A percentile compares a stretch with the other conserved stretches of the same genome.
phyloP scores from a whole-genome alignment of 2,888 invertebrate genomes.

The Theodoxus fluviatilis region DNA sequence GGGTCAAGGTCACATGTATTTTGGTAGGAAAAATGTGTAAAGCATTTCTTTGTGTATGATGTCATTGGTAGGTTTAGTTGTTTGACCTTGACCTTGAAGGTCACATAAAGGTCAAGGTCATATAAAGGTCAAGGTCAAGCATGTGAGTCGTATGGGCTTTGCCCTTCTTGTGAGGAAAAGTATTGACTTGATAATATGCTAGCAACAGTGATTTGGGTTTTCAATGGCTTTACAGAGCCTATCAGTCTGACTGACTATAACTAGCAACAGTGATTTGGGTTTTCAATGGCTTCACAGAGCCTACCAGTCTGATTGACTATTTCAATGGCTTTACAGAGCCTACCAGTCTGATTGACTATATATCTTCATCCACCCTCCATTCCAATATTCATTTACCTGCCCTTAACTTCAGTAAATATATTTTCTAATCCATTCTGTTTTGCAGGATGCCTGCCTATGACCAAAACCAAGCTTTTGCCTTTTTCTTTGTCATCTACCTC shows the following conservation, averaged over 20 bases:
- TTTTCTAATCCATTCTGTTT: constrained; percentile 12
- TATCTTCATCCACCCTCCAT: no score
- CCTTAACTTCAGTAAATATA: background rate
- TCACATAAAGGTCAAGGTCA: no score
- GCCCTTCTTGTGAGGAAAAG: no score
- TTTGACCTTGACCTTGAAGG: no score
- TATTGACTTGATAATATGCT: no score
- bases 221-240: background rate
- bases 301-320: background rate
- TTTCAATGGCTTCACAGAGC: background rate
- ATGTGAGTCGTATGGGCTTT: no score
- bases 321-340: background rate
- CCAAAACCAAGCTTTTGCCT: constrained; percentile 61
- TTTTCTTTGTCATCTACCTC: constrained; percentile 66
- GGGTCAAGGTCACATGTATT: no score
- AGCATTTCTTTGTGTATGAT: no score
- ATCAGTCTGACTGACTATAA: background rate
- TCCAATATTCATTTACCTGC: background rate
- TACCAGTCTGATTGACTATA: background rate
- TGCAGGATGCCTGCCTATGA: constrained; percentile 69
- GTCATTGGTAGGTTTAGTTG: no score
- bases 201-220: no score
- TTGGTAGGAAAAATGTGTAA: no score
- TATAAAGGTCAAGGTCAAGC: no score
- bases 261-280: background rate